A percentile compares a stretch with the other conserved stretches of the same genome.
phyloP scores from a whole-genome alignment of 2,113 vertebrate genomes.

The Apodemus sylvaticus region DNA sequence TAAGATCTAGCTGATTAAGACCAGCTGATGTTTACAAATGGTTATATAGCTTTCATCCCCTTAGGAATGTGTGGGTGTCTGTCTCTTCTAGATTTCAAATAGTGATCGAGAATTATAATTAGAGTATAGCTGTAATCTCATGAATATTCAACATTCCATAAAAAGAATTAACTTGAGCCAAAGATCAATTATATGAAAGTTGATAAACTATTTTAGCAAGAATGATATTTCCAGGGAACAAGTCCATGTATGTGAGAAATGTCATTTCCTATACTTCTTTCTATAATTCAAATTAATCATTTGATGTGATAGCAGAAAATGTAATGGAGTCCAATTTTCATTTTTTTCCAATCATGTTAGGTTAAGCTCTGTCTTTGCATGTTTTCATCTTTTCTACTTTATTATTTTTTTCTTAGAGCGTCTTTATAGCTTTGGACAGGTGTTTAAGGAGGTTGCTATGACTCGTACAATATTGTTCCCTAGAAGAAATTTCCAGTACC shows the following conservation, averaged over 20 bases:
- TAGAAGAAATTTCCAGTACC: not conserved
- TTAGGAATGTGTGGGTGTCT: slow-evolving; percentile 19
- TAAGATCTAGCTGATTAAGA: slow-evolving; percentile 43
- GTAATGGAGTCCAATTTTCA: not conserved
- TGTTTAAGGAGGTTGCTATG: not conserved
- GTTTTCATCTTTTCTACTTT: not conserved
- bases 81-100: slow-evolving; percentile 59
- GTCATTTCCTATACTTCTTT: slow-evolving; percentile 28
- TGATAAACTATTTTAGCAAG: slow-evolving; percentile 62
- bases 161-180: slow-evolving; percentile 62
- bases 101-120: slow-evolving; percentile 57
- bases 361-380: not conserved
- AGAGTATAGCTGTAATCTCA: slow-evolving; percentile 51
- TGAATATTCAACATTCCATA: slow-evolving; percentile 70
- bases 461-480: not conserved
- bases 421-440: not conserved
- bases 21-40: slow-evolving; percentile 37
- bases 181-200: slow-evolving; percentile 65
- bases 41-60: not conserved
- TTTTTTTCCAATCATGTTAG: not conserved
- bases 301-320: slow-evolving; percentile 25
- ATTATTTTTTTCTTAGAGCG: not conserved
- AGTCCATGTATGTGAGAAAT: slow-evolving; percentile 56
- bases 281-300: slow-evolving; percentile 50
- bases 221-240: slow-evolving; percentile 51